phyloP scores from a whole-genome alignment of 2,113 vertebrate species.

The Heterotilapia buettikoferi region DNA sequence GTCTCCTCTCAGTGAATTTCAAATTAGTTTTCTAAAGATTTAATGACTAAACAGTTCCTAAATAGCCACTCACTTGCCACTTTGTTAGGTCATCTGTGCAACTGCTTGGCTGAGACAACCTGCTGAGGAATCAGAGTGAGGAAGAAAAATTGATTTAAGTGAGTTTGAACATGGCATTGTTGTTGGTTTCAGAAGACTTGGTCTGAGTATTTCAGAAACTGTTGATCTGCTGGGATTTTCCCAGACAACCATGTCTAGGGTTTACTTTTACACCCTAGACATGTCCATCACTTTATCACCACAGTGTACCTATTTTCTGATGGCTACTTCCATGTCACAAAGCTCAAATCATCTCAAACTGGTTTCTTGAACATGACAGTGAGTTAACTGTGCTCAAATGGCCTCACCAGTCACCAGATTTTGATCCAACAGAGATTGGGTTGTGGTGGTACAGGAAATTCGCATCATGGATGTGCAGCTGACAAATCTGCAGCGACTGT shows the following conservation, averaged over 20 bases:
- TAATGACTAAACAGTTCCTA: neutral
- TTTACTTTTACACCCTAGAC: neutral
- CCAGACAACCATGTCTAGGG: neutral
- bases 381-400: neutral
- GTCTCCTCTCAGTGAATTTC: neutral
- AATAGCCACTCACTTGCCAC: neutral
- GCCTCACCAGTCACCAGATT: neutral
- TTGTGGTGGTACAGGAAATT: neutral
- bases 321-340: neutral
- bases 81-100: neutral
- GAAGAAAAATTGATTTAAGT: neutral
- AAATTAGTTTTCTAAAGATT: neutral
- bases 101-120: neutral
- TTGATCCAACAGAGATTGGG: neutral
- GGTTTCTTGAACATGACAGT: neutral
- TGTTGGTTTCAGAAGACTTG: neutral
- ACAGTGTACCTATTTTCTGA: neutral
- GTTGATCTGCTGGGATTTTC: neutral
- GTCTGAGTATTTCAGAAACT: neutral
- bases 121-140: neutral
- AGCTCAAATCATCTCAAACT: neutral
- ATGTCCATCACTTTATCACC: neutral
- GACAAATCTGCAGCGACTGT: neutral
- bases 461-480: neutral
- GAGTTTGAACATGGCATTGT: neutral